These are phyloP conservation scores for Menidia menidia DNA, from an alignment of 2,797 vertebrate genomes.

Conservation along the genomic window DNA sequence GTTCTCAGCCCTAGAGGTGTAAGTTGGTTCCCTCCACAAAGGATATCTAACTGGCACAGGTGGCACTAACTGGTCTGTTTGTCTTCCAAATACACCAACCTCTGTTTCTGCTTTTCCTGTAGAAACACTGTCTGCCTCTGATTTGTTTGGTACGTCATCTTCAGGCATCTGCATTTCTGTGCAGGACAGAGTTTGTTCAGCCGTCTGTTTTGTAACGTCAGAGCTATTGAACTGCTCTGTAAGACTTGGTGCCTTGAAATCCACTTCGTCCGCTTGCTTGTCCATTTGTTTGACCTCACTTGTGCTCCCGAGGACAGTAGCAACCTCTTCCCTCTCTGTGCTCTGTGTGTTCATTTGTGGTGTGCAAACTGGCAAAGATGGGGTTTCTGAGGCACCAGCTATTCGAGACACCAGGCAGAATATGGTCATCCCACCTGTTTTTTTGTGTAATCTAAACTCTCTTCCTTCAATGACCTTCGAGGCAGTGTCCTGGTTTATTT, in stretches of 20 bases:
- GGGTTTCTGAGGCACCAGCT: conserved; percentile 52
- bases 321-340: conserved; percentile 18
- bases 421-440: conserved; percentile 76
- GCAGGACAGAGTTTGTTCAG: conserved; percentile 3
- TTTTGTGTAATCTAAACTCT: conserved; percentile 72
- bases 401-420: conserved; percentile 84
- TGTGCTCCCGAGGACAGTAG: conserved; percentile 4
- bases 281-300: conserved; percentile 22
- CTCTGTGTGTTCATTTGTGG: conserved; percentile 35
- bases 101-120: conserved; percentile 11
- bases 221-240: conserved; percentile 23
- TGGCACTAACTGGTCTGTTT: conserved; percentile 23
- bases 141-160: conserved; percentile 28
- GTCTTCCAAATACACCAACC: conserved; percentile 28
- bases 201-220: conserved; percentile 5
- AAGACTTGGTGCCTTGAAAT: conserved; percentile 44
- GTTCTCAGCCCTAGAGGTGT: conserved; percentile 46
- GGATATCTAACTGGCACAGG: conserved; percentile 71
- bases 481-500: conserved; percentile 26
- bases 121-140: conserved; percentile 9
- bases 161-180: conserved; percentile 32
- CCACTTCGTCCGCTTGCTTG: conserved; percentile 76
- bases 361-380: conserved; percentile 51
- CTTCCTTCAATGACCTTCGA: conserved; percentile 70
- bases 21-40: conserved; percentile 82